These are phyloP conservation scores for Otolemur garnettii DNA, from an alignment of 2,113 vertebrate species.

Conservation along the genomic window DNA sequence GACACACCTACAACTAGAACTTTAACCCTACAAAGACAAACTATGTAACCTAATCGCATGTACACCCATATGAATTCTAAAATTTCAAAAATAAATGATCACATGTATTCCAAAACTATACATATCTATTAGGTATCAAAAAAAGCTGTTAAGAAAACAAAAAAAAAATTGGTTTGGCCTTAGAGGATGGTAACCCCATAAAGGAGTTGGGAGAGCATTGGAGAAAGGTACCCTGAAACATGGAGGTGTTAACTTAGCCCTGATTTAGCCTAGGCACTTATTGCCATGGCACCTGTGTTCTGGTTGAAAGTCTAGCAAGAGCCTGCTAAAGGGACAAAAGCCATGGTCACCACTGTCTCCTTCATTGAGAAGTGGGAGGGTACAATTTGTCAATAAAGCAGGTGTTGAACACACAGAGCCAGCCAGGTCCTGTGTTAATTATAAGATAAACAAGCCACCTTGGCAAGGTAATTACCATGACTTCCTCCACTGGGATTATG, in stretches of 20 bases:
- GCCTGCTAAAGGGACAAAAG: background rate
- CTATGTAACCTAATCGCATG: too few species aligned
- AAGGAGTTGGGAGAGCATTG: background rate
- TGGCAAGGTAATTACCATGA: background rate
- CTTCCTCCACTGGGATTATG: background rate
- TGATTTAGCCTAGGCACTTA: background rate
- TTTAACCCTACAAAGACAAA: too few species aligned
- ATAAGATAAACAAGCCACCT: background rate
- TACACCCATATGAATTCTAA: too few species aligned
- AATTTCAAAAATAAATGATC: background rate
- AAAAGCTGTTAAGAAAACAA: background rate
- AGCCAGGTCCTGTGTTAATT: background rate
- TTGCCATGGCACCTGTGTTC: background rate
- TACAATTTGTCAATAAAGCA: background rate
- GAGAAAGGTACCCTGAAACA: accelerated
- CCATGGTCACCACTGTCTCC: background rate
- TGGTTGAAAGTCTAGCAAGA: background rate
- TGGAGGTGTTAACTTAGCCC: background rate
- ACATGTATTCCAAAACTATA: background rate
- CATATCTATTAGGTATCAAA: background rate
- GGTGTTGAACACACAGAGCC: too few species aligned
- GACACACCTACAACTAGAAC: too few species aligned
- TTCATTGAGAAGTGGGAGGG: background rate
- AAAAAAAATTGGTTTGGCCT: background rate
- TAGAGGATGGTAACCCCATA: background rate